Conservation (phyloP, 1,140 invertebrate species). For the Trichoplusia ni region DNA sequence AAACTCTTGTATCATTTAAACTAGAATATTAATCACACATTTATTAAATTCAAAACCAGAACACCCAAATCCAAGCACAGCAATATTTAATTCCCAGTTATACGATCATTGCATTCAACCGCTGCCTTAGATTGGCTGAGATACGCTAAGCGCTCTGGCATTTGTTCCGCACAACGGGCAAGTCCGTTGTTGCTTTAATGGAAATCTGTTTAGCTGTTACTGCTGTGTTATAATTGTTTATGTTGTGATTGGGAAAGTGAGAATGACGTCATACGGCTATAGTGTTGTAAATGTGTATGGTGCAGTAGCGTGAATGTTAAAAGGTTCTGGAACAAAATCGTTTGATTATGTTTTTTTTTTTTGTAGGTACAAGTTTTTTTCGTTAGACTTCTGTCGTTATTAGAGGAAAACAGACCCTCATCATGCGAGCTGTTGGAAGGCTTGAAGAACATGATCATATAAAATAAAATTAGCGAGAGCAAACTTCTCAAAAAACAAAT, state of each 20-base stretch:
- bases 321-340: too few relatives aligned
- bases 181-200: constrained; percentile 65
- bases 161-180: constrained; percentile 55
- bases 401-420: too few relatives aligned
- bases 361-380: too few relatives aligned
- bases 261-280: constrained; percentile 22
- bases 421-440: too few relatives aligned
- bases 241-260: constrained; percentile 31
- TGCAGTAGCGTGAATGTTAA: background rate
- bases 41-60: constrained; percentile 14
- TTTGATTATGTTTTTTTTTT: too few relatives aligned
- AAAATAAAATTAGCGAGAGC: too few relatives aligned
- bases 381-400: too few relatives aligned
- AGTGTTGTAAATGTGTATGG: background rate
- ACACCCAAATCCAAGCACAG: constrained; percentile 27
- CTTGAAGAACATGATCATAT: too few relatives aligned
- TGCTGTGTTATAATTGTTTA: constrained; percentile 51
- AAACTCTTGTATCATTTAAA: too few relatives aligned
- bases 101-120: constrained; percentile 25
- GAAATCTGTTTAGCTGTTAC: constrained; percentile 59
- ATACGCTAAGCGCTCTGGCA: constrained; percentile 72
- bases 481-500: too few relatives aligned
- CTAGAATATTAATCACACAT: too few relatives aligned
- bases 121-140: constrained; percentile 53
- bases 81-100: constrained; percentile 31